These are phyloP conservation scores for Chondrosia reniformis DNA, from an alignment of 37 sponge, comb jelly and placozoan species.

Conservation along the genomic window DNA sequence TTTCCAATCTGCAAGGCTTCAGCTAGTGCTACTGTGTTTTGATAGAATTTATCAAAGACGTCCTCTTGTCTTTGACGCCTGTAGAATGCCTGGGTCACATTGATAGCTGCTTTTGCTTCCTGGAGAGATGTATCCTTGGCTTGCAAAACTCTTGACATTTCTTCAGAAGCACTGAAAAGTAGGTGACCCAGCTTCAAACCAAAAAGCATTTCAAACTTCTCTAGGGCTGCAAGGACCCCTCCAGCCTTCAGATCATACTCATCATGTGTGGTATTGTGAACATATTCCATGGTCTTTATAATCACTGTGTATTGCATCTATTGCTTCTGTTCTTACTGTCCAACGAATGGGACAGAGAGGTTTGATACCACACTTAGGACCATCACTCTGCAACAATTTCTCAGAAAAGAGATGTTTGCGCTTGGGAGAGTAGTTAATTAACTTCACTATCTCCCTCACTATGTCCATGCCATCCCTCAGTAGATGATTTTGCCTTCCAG, in stretches of 20 bases:
- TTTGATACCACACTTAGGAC: slow-evolving; percentile 20
- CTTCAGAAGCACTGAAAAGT: slow-evolving; percentile 50
- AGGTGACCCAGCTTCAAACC: slow-evolving; percentile 42
- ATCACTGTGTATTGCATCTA: slow-evolving; percentile 54
- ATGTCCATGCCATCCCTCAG: slow-evolving; percentile 44
- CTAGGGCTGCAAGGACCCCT: slow-evolving; percentile 42
- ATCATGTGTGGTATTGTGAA: slow-evolving; percentile 28
- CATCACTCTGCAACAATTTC: slow-evolving; percentile 22
- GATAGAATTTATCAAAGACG: slow-evolving; percentile 23
- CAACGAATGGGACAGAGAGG: slow-evolving; percentile 58
- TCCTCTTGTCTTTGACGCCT: slow-evolving; percentile 28
- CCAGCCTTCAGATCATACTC: slow-evolving; percentile 68
- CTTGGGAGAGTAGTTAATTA: slow-evolving; percentile 56
- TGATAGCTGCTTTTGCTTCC: slow-evolving; percentile 51
- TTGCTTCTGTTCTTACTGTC: slow-evolving; percentile 58
- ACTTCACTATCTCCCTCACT: slow-evolving; percentile 43
- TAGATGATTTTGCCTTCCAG: slow-evolving; percentile 21
- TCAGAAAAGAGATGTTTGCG: slow-evolving; percentile 29
- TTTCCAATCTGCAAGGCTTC: slow-evolving; percentile 22
- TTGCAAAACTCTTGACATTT: slow-evolving; percentile 34
- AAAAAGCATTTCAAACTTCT: slow-evolving; percentile 53
- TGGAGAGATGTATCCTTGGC: slow-evolving; percentile 47
- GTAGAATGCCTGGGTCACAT: slow-evolving; percentile 29
- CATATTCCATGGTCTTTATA: slow-evolving; percentile 36
- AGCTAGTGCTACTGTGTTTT: slow-evolving; percentile 16